A percentile compares a stretch with the other conserved stretches of the same genome.
Evolutionary conservation across 2,888 invertebrate genomes (phyloP).

Genomic region (Oeneis ivallda): DNA sequence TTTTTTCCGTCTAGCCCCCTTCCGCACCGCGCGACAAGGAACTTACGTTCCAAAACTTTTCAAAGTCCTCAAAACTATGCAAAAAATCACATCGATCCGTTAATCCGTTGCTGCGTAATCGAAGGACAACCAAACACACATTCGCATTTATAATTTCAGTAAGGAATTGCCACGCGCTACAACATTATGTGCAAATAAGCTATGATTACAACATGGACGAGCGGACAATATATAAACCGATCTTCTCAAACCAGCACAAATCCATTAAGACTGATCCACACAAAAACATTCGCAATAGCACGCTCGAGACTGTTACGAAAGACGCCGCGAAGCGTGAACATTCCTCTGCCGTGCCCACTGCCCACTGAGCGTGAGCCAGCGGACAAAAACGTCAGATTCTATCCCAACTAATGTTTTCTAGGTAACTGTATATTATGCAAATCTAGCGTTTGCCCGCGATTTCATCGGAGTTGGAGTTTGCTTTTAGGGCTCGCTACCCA

Average conservation of each 20-base stretch:
- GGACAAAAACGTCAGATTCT: slow-evolving; percentile 13
- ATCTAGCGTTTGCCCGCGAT: not conserved
- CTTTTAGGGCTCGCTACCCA: too few species aligned
- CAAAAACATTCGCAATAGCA: slow-evolving; percentile 79
- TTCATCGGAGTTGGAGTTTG: not conserved
- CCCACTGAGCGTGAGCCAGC: slow-evolving; percentile 14
- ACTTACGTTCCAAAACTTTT: too few species aligned
- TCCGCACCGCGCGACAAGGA: too few species aligned
- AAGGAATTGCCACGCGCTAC: slow-evolving; percentile 13
- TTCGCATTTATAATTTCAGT: too few species aligned
- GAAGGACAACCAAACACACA: too few species aligned
- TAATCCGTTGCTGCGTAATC: too few species aligned
- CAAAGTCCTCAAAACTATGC: too few species aligned
- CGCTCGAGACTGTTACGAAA: slow-evolving; percentile 77
- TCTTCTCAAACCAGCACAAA: slow-evolving; percentile 30
- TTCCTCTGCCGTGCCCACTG: slow-evolving; percentile 55
- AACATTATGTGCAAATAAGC: not conserved
- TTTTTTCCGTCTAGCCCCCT: too few species aligned
- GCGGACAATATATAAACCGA: slow-evolving; percentile 20
- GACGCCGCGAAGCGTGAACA: slow-evolving; percentile 76
- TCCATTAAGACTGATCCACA: slow-evolving; percentile 31
- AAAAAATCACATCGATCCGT: too few species aligned
- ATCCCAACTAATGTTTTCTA: slow-evolving; percentile 2
- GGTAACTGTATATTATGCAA: not conserved
- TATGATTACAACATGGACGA: slow-evolving; percentile 15